Base-by-base conservation (phyloP, 2,888 invertebrate species). In the Eustalomyia histrio region DNA sequence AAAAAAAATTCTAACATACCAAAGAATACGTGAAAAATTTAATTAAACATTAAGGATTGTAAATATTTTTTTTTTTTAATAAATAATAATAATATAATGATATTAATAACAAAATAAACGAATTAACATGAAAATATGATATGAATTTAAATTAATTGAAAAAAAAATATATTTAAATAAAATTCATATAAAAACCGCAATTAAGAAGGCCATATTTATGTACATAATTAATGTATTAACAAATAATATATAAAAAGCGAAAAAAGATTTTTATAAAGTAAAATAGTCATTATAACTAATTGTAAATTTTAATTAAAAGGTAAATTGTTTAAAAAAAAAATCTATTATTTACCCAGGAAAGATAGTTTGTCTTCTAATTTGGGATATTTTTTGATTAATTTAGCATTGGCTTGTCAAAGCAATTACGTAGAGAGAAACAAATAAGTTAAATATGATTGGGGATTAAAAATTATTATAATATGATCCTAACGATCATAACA, bases 11-110 rank as follows among this genome's bases (percentile, higher is more conserved):
- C 17, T 53, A 47, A 82, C 53, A 76, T 60, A 73, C 73, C 69
- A 82, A 76, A 80, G 79, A 80, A 68, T 64, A 60, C 67, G 47
- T 61, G 57, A 67, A 68, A 43, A 61, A 83, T 52, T 64, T 53
- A 71, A 68, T 55, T 76, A 65, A 78, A 53, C 24, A 24, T 12
- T 67, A 67, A 78, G 65, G 1, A 61, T 16, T 79, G 75, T 63
- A 74, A 75, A 79, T 69, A 78, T 35, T 35, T 52, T 58, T 52
- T 33, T 60, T n/a, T n/a, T n/a, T n/a, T n/a, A n/a, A n/a, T n/a
- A n/a, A n/a, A n/a, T 58, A 58, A 58, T 24, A 29, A 21, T 63
- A 55, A 57, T 4, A 47, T 14, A 14, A 47, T 14, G n/a, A 47
- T 47, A n/a, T 47, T n/a, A 6, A n/a, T 47, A n/a, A 14, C 0